Evolutionary conservation across 2,888 invertebrate genomes (phyloP).

Genomic region (Elmis aenea): DNA sequence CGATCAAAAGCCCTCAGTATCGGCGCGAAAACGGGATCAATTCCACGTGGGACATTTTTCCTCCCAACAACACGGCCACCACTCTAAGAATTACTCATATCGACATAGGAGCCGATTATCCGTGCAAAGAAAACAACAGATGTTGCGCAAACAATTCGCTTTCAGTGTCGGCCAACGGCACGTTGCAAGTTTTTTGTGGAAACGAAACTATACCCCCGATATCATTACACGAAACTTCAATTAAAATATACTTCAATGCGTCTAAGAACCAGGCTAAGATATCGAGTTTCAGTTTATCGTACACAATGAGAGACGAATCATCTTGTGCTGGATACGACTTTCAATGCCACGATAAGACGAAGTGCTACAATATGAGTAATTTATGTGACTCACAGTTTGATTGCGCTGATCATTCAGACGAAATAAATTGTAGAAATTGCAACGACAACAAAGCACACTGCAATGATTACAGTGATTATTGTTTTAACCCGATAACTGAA

Average conservation of each 20-base stretch:
- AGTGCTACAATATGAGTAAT: slow-evolving; percentile 17
- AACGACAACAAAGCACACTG: slow-evolving; percentile 16
- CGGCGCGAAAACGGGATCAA: too few relatives aligned
- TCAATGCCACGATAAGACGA: slow-evolving; percentile 18
- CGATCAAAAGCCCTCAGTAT: too few relatives aligned
- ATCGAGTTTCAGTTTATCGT: too few relatives aligned
- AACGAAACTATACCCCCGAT: too few relatives aligned
- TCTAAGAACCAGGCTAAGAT: too few relatives aligned
- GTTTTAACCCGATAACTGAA: slow-evolving; percentile 16
- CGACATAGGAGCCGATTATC: slow-evolving; percentile 6
- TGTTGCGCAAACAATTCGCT: slow-evolving; percentile 3
- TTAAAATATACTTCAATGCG: too few relatives aligned
- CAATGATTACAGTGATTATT: slow-evolving; percentile 5
- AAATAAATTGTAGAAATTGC: slow-evolving; percentile 23
- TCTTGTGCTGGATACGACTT: slow-evolving; percentile 16
- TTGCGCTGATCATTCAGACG: slow-evolving; percentile 27
- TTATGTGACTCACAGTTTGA: slow-evolving; percentile 22
- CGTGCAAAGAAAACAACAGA: background rate
- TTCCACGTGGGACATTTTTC: too few relatives aligned
- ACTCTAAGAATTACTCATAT: slow-evolving; percentile 6
- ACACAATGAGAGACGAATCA: slow-evolving; percentile 9
- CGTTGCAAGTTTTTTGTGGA: slow-evolving; percentile 5
- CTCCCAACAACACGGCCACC: slow-evolving; percentile 1
- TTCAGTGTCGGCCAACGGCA: slow-evolving; percentile 2
- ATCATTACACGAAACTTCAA: too few relatives aligned